phyloP scores from a whole-genome alignment of 2,888 invertebrate genomes.

The Erebia epiphron region DNA sequence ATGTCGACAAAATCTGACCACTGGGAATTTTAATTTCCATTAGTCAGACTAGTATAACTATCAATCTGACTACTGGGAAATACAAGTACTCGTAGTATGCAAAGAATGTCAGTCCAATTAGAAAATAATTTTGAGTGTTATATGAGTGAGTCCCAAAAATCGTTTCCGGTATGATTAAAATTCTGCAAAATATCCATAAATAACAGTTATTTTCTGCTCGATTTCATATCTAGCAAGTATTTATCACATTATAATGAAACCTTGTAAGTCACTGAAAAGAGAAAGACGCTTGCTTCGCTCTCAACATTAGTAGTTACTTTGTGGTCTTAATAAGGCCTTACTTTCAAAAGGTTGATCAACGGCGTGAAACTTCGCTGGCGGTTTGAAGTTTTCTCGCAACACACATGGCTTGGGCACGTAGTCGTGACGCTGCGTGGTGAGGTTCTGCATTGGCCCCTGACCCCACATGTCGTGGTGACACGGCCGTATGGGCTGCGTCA shows the following conservation, averaged over 20 bases:
- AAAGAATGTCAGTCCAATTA: neutral
- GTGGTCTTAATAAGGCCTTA: constrained; percentile 41
- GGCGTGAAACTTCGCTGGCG: constrained; percentile 63
- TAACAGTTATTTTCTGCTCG: too few species aligned
- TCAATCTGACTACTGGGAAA: too few species aligned
- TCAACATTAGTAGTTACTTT: too few species aligned
- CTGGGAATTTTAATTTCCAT: too few species aligned
- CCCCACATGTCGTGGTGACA: constrained; percentile 85
- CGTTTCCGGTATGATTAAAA: neutral
- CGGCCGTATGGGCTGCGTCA: constrained; percentile 84
- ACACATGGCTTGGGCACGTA: constrained; percentile 86
- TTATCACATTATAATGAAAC: too few species aligned
- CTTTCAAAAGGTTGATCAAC: constrained; percentile 75
- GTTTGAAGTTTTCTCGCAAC: constrained; percentile 67
- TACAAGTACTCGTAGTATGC: too few species aligned
- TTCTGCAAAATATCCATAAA: too few species aligned
- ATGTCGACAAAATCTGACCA: too few species aligned
- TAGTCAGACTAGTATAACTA: too few species aligned
- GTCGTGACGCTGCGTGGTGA: constrained; percentile 90
- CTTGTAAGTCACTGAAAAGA: neutral
- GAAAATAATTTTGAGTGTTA: neutral
- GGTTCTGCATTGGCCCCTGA: constrained; percentile 86
- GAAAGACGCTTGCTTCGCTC: neutral
- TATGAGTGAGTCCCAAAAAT: neutral
- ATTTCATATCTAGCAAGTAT: too few species aligned